Evolutionary conservation across 2,797 vertebrate species (phyloP), one percentile per base, ranked within the genome.

Genomic region (Prionace glauca): DNA sequence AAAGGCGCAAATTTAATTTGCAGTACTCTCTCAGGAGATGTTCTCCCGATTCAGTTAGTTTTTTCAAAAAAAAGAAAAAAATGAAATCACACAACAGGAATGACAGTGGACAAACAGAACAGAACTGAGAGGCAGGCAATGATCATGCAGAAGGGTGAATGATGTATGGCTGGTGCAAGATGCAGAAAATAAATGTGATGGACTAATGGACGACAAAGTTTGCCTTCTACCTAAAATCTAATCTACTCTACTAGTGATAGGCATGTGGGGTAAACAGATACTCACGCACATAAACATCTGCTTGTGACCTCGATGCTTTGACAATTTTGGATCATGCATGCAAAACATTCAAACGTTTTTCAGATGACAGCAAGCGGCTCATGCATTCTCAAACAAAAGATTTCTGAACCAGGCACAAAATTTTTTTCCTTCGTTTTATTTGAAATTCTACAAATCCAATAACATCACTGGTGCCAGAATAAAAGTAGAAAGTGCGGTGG

Each of bases 311-410:
- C 95, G 96, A 97, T 96, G 97, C 97, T 97, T 97, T 98, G 97
- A 98, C 97, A 98, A 97, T 97, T 98, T 98, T 98, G 97, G 97
- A 97, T 98, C 97, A 96, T 96, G 97, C 97, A 98, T 97, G 97
- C 97, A 97, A 97, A 97, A 97, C 96, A 97, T 97, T 97, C 96
- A 97, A 97, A 97, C 91, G 96, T 96, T 96, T 96, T 93, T 95
- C 95, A 95, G 96, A 96, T 96, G 97, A 96, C 96, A 97, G 96
- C 96, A 97, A 97, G 96, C 96, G 96, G 97, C 96, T 96, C 96
- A 97, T 96, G 96, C 96, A 96, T 96, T 96, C 97, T 96, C 97
- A 97, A 96, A 97, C 71, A 97, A 97, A 96, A 96, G 96, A 97
- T 96, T 96, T 97, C 96, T 96, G 95, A 96, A 96, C 96, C 96